Evolutionary conservation across 2,888 invertebrate species (phyloP).

Genomic region (Sthenelais limicola): DNA sequence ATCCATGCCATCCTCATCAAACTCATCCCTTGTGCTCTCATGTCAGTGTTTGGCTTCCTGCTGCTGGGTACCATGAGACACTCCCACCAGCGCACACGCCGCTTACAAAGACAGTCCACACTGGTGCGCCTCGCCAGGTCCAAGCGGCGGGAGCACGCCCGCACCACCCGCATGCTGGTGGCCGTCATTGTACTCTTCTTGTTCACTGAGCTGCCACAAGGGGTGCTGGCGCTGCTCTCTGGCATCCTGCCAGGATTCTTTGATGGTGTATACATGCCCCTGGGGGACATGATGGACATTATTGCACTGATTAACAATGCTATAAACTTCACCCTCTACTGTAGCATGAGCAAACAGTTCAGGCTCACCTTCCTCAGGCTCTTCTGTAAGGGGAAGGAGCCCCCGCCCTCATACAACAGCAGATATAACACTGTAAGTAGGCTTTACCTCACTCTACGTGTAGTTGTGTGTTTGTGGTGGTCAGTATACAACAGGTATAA

Average conservation of each 20-base stretch:
- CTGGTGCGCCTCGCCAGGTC: neutral
- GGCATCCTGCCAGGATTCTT: slow-evolving; percentile 53
- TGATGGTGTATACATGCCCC: slow-evolving; percentile 76
- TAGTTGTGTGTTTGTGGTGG: too few relatives aligned
- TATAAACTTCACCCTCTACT: slow-evolving; percentile 93
- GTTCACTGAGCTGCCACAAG: slow-evolving; percentile 92
- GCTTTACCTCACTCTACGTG: too few relatives aligned
- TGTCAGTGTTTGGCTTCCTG: slow-evolving; percentile 79
- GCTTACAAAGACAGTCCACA: slow-evolving; percentile 35
- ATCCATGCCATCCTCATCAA: slow-evolving; percentile 93
- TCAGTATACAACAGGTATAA: too few relatives aligned
- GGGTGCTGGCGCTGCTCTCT: slow-evolving; percentile 78
- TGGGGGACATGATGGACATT: slow-evolving; percentile 88
- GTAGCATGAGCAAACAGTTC: slow-evolving; percentile 94
- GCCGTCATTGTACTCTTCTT: slow-evolving; percentile 88
- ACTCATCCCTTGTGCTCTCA: slow-evolving; percentile 88
- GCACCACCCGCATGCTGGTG: slow-evolving; percentile 90
- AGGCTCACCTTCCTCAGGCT: slow-evolving; percentile 74
- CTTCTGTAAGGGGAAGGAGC: slow-evolving; percentile 40
- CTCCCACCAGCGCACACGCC: slow-evolving; percentile 39
- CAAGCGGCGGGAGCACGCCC: slow-evolving; percentile 72
- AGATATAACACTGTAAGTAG: slow-evolving; percentile 7
- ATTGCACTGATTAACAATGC: slow-evolving; percentile 91
- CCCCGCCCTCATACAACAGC: neutral
- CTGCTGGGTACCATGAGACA: slow-evolving; percentile 56